Evolutionary conservation across 1,140 invertebrate genomes (phyloP).

Genomic region (Drosophila rufa): DNA sequence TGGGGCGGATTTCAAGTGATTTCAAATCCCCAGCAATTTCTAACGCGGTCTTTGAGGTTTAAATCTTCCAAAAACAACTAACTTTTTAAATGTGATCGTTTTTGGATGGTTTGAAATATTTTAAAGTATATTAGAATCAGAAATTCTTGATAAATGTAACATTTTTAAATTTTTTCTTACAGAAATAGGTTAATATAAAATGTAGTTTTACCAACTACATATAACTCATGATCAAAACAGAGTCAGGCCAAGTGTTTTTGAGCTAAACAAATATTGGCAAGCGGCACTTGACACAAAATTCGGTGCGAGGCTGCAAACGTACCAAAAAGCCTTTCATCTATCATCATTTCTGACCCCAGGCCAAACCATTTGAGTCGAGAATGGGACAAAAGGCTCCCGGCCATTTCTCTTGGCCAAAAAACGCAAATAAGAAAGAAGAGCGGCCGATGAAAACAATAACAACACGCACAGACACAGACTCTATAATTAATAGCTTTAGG

Average conservation of each 20-base stretch:
- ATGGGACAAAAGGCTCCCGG: slow-evolving; percentile 29
- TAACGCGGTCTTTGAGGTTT: too few species aligned
- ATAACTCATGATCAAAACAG: slow-evolving; percentile 1
- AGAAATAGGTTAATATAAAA: background rate
- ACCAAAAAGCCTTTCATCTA: slow-evolving; percentile 27
- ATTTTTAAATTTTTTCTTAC: background rate
- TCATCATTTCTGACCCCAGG: slow-evolving; percentile 63
- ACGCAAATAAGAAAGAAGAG: slow-evolving; percentile 52
- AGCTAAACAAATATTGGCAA: slow-evolving; percentile 36
- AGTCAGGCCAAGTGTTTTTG: slow-evolving; percentile 27
- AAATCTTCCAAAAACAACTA: too few species aligned
- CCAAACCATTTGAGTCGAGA: background rate
- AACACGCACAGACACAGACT: slow-evolving; percentile 24
- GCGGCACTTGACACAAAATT: slow-evolving; percentile 61
- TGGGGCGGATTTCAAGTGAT: background rate
- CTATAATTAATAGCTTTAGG: slow-evolving; percentile 63
- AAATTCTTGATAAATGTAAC: background rate
- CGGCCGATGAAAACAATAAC: slow-evolving; percentile 14
- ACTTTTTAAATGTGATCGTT: too few species aligned
- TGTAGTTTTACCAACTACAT: slow-evolving; percentile 3
- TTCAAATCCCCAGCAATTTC: background rate
- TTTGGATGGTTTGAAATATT: background rate
- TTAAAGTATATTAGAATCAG: background rate
- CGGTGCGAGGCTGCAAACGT: slow-evolving; percentile 3
- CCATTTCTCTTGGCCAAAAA: slow-evolving; percentile 64